Evolutionary conservation across 2,113 vertebrate species (phyloP), one percentile per base, ranked within the genome.

Genomic region (Brienomyrus longianalis): DNA sequence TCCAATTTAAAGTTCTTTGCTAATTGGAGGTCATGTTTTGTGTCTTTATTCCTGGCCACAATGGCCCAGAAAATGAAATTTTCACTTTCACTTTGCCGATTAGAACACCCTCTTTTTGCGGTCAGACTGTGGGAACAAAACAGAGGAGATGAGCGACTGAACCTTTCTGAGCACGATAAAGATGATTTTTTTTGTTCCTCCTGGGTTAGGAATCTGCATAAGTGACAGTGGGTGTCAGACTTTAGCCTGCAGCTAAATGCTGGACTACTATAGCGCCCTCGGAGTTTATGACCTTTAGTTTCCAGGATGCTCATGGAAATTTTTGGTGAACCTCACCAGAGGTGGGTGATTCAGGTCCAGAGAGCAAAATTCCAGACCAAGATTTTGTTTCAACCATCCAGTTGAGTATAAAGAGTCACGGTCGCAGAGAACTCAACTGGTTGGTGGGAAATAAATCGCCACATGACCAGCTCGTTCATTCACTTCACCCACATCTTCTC

Each of bases 1-100:
- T 66, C 23, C 52, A 62, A n/a, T 88, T 88, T 45, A 88, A 88
- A 66, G 39, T 66, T 59, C 59, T 59, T 62, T 54, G 31, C 52
- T 52, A 86, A 86, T 86, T 51, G 59, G 47, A 56, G 43, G 66
- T 56, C 89, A 59, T 43, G 52, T 59, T 89, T 47, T 45, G 89
- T 62, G 89, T 88, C 54, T 66, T 59, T 62, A 62, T 59, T 47
- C 74, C 39, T 9, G 51, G 59, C 80, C 52, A 56, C 87, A 88
- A 51, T 52, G 48, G 70, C 8, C 31, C 47, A 50, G 21, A 80
- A 77, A 77, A 77, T 74, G 48, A 51, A 89, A 80, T 89, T 89
- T 51, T 31, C 66, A 23, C 27, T 77, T 88, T 51, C 15, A 88
- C 54, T 89, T 52, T 52, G 31, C 62, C 27, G 88, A 89, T 52